Evolutionary conservation across 2,113 vertebrate genomes (phyloP).

Genomic region (Pantherophis guttatus): DNA sequence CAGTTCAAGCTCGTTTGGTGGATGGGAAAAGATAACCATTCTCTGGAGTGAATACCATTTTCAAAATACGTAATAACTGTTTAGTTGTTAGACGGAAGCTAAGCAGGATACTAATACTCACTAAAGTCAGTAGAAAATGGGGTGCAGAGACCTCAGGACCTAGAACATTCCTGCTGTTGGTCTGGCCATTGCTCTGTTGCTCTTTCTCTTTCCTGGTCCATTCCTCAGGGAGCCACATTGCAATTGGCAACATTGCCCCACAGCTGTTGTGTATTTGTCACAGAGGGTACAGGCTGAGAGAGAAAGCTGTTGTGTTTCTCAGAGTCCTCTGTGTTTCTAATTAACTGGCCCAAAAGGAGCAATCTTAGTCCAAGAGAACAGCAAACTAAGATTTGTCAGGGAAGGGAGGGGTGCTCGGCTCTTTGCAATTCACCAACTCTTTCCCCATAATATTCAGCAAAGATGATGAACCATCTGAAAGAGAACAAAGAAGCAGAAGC

Average conservation of each 20-base stretch:
- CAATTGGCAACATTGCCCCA: constrained; percentile 8
- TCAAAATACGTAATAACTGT: background rate
- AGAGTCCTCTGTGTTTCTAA: constrained; percentile 23
- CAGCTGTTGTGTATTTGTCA: constrained; percentile 27
- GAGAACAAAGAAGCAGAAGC: background rate
- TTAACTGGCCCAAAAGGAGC: constrained; percentile 29
- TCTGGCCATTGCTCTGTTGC: background rate
- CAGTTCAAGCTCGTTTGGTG: background rate
- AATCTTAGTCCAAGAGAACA: constrained; percentile 10
- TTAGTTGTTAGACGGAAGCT: background rate
- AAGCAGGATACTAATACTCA: background rate
- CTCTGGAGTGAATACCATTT: background rate
- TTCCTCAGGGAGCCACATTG: constrained; percentile 1
- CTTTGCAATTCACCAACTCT: background rate
- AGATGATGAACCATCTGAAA: background rate
- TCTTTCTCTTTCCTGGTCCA: background rate
- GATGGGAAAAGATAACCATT: background rate
- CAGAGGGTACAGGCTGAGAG: constrained; percentile 30
- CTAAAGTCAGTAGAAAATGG: background rate
- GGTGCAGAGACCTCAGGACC: background rate
- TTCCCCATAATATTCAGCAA: constrained; percentile 15
- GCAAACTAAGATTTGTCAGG: background rate
- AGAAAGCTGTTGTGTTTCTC: constrained; percentile 22
- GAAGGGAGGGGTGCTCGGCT: background rate
- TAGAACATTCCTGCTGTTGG: background rate